These are phyloP conservation scores for Geodia barretti DNA, from an alignment of 37 sponge, comb jelly and placozoan genomes.

Conservation along the genomic window DNA sequence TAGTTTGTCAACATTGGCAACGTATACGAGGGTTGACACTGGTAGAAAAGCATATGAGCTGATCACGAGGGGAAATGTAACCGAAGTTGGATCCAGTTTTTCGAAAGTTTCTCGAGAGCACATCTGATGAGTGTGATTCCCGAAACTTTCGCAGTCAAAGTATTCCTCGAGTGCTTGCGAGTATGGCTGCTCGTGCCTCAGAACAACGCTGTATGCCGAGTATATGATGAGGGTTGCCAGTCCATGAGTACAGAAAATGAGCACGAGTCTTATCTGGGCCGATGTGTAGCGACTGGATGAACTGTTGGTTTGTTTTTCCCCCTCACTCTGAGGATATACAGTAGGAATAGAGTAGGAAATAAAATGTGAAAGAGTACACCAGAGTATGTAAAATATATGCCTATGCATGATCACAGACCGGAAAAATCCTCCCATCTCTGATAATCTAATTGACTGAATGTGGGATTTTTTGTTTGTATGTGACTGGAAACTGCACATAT, in stretches of 20 bases:
- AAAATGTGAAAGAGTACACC: too few relatives aligned
- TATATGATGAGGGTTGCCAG: background rate
- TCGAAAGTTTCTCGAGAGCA: background rate
- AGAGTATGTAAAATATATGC: too few relatives aligned
- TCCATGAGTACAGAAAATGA: background rate
- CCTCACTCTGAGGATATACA: too few relatives aligned
- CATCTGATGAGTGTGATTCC: background rate
- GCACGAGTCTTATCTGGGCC: background rate
- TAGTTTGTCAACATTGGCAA: too few relatives aligned
- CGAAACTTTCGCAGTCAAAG: background rate
- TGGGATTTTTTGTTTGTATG: too few relatives aligned
- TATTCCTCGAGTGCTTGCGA: background rate
- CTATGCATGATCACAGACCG: too few relatives aligned
- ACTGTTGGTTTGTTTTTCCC: background rate
- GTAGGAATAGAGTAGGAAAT: too few relatives aligned
- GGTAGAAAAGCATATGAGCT: background rate
- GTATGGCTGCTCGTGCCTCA: background rate
- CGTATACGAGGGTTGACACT: background rate
- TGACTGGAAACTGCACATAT: too few relatives aligned
- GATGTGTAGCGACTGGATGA: background rate
- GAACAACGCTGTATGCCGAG: background rate
- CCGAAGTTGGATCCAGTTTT: background rate
- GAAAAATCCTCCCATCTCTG: too few relatives aligned
- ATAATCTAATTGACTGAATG: too few relatives aligned
- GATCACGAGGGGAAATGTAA: background rate